Evolutionary conservation across 2,113 vertebrate species (phyloP), one percentile per base, ranked within the genome.

Genomic region (Phocoena sinus): DNA sequence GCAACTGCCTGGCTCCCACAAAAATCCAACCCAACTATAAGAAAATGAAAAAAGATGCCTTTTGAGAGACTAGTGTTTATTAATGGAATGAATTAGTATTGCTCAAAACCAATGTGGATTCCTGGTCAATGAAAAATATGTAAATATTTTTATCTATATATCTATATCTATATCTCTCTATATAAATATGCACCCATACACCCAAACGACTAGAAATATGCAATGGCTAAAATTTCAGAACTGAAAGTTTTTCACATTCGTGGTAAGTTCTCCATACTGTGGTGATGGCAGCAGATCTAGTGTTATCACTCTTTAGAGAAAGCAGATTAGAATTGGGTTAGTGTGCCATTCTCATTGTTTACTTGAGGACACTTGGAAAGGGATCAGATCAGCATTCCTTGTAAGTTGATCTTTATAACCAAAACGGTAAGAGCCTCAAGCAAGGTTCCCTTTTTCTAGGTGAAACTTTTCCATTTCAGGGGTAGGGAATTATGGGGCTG

Each of bases 1-100:
- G 80, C 94, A 97, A 67, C 8, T 84, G 47, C 47, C 93, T 93
- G 95, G 77, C 53, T 80, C 86, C 91, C 91, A 93, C 0, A 38
- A 74, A 90, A 95, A 60, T 70, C 74, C 89, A 84, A 31, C 53
- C 97, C 79, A 97, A 86, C 83, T 91, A 15, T 94, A 89, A 96
- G 70, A 97, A 97, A 97, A 97, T 18, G 25, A 98, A 98, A 98
- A 77, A 97, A 82, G 94, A 83, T 5, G 83, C 41, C n/a, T 33
- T 97, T 90, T 96, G 84, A 97, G 77, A 90, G 92, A 92, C 84
- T 96, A 97, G 4, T 82, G 31, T 82, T 93, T 86, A 90, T 85
- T 77, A 91, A 81, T n/a, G 56, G 70, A 88, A 92, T 76, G 82
- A 79, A 74, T 86, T 76, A 74, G 65, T 31, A 67, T 60, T 93